Conservation (phyloP, 2,113 vertebrate genomes). For the Erythrolamprus reginae region DNA sequence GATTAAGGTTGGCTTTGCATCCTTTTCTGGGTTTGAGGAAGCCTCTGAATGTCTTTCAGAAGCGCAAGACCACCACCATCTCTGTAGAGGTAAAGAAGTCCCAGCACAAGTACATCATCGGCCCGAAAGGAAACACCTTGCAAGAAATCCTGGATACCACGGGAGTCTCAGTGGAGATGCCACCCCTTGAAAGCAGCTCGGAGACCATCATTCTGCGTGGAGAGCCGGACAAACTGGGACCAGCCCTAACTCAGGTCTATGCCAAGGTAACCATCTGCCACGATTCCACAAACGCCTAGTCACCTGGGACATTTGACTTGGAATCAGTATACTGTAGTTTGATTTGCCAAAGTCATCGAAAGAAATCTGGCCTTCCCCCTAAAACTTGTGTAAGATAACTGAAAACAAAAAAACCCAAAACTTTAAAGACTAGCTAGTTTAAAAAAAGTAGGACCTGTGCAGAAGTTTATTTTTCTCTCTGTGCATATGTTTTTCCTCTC, state of each 20-base stretch:
- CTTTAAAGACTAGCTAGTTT: background rate
- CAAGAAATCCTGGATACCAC: conserved; percentile 77
- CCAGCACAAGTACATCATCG: conserved; percentile 77
- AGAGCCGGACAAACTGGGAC: conserved; percentile 72
- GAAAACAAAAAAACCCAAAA: background rate
- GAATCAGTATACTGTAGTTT: too few relatives aligned
- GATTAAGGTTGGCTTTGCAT: background rate
- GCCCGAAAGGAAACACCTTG: conserved; percentile 74
- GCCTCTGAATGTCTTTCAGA: conserved; percentile 53
- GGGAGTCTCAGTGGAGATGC: conserved; percentile 74
- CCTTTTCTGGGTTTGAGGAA: background rate
- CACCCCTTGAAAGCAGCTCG: conserved; percentile 67
- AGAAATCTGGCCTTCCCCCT: background rate
- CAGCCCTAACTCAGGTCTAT: conserved; percentile 73
- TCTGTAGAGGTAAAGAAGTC: conserved; percentile 77
- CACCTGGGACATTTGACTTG: background rate
- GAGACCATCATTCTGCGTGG: conserved; percentile 75
- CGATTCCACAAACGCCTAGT: background rate
- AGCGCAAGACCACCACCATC: conserved; percentile 75
- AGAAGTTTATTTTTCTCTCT: background rate
- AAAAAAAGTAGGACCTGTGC: background rate
- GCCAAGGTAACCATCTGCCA: conserved; percentile 61
- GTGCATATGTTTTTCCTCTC: background rate
- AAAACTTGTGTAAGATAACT: background rate
- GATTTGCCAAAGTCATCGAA: background rate